Evolutionary conservation across 92 coral and sea anemone species (phyloP), one percentile per base, ranked within the genome.

Genomic region (Phymanthus crucifer): DNA sequence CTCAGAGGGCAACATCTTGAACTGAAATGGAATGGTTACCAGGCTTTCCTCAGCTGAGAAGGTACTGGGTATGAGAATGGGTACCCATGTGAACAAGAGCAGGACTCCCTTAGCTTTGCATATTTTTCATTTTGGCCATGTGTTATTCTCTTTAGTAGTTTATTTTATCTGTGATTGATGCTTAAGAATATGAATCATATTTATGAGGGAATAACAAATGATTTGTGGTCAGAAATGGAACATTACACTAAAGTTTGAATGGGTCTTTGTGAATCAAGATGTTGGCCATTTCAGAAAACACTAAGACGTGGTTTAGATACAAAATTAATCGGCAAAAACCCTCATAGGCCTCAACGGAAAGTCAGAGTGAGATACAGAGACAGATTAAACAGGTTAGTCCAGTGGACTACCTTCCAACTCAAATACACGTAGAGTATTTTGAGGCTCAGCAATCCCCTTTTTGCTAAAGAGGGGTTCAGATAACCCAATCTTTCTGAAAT

Each of bases 401-500:
- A 61, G 68, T 27, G 64, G 64, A 29, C 24, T 54, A 14, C 64
- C 64, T 54, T 7, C 21, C 64, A 21, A 26, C 27, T 21, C 64
- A 54, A 24, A 54, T 54, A 54, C 64, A 11, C 19, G 27, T 34
- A 61, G 68, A 6, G 68, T 29, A 61, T 8, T 61, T 29, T 61
- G 68, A 29, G 68, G 68, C 1, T 16, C 26, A 61, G 11, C 26
- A 61, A 24, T 12, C 68, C 34, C 68, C 34, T 34, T 27, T 29
- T 19, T 61, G 19, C 68, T 61, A 61, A 6, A 43, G 68, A 61
- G 68, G 68, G 35, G 34, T 61, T 61, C 26, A 61, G 68, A 29
- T 61, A 26, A 18, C 66, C 68, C 32, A 61, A 27, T 17, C 54
- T 56, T 76, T 34, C 80, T 54, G 78, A 76, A 76, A 38, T 48